These are phyloP conservation scores for Eutrigla gurnardus DNA, from an alignment of 2,797 vertebrate genomes.

Conservation along the genomic window DNA sequence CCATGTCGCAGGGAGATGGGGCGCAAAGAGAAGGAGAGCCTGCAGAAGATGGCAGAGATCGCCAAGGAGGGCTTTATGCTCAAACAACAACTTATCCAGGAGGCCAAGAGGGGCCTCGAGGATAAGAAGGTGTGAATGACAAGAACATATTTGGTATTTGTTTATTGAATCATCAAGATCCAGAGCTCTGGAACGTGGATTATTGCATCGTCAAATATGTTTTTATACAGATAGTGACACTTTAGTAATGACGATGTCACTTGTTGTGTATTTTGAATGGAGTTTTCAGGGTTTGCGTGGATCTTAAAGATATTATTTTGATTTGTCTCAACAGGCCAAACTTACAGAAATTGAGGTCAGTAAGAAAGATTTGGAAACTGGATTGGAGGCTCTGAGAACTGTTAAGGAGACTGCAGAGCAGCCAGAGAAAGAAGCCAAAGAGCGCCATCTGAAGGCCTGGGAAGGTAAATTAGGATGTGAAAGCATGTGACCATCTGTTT, in stretches of 20 bases:
- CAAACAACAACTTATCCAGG: slow-evolving; percentile 90
- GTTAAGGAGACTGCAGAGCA: slow-evolving; percentile 89
- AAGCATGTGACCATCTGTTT: slow-evolving; percentile 30
- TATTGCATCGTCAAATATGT: background rate
- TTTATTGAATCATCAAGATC: background rate
- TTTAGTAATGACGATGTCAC: background rate
- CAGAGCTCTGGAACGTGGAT: background rate
- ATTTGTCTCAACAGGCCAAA: slow-evolving; percentile 78
- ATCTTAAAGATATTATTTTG: background rate
- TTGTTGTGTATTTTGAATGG: background rate
- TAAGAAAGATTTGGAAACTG: slow-evolving; percentile 85
- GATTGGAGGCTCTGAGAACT: slow-evolving; percentile 84
- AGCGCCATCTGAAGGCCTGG: slow-evolving; percentile 90
- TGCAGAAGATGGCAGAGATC: slow-evolving; percentile 89
- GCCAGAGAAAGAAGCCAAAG: slow-evolving; percentile 92
- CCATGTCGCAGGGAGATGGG: slow-evolving; percentile 87
- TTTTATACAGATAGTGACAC: background rate
- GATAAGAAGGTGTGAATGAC: slow-evolving; percentile 87
- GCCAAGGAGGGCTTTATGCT: slow-evolving; percentile 91
- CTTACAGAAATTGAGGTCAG: slow-evolving; percentile 81
- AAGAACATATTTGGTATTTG: background rate
- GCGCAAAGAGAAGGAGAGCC: slow-evolving; percentile 86
- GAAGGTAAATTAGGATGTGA: slow-evolving; percentile 83
- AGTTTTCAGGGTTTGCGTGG: background rate
- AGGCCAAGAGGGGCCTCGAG: slow-evolving; percentile 87